phyloP scores from a whole-genome alignment of 1,140 invertebrate species.

The Cheumatopsyche charites region DNA sequence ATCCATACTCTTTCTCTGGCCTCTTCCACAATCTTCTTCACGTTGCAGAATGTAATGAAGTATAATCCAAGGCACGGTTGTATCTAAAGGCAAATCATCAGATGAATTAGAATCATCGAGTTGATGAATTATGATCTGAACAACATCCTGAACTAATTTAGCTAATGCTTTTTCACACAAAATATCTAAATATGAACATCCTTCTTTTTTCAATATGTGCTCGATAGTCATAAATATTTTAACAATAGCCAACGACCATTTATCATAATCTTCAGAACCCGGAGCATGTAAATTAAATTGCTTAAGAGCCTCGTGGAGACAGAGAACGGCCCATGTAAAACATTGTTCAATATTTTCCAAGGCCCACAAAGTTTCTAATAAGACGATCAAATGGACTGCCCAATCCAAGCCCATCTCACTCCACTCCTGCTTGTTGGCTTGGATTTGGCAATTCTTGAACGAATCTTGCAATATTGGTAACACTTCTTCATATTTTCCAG shows the following conservation, averaged over 20 bases:
- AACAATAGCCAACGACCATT: conserved; percentile 69
- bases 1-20: conserved; percentile 51
- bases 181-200: conserved; percentile 59
- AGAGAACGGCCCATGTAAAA: conserved; percentile 77
- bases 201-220: conserved; percentile 67
- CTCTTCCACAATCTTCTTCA: conserved; percentile 61
- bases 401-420: conserved; percentile 61
- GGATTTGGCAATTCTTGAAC: conserved; percentile 62
- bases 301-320: conserved; percentile 68
- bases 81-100: conserved; percentile 72
- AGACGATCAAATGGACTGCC: conserved; percentile 64
- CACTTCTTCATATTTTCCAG: conserved; percentile 69
- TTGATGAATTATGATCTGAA: conserved; percentile 75
- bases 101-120: conserved; percentile 67
- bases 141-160: conserved; percentile 76
- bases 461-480: conserved; percentile 69
- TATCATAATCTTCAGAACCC: conserved; percentile 62
- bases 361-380: conserved; percentile 76
- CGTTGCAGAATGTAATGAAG: conserved; percentile 78
- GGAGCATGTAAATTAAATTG: conserved; percentile 63
- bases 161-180: conserved; percentile 63
- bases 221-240: conserved; percentile 73
- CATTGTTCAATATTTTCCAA: conserved; percentile 66
- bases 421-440: conserved; percentile 55
- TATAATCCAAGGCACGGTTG: conserved; percentile 81